Percentiles rank a stretch among this genome's conserved stretches.
Conservation (phyloP, 2,113 vertebrate species). For the Dicerorhinus sumatrensis region DNA sequence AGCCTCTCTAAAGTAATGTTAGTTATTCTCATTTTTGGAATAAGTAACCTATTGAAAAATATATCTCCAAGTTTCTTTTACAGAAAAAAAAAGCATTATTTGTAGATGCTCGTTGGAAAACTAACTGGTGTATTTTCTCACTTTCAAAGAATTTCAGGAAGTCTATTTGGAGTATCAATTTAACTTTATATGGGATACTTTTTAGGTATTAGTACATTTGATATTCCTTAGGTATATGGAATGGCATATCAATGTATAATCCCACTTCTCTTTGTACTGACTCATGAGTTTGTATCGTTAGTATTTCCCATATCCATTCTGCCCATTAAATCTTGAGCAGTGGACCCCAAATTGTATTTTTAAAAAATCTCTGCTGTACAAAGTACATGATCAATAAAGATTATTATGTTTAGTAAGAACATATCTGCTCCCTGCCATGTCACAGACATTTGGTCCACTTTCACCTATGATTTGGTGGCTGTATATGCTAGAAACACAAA, state of each 20-base stretch:
- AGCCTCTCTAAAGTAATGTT: background rate
- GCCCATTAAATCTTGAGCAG: background rate
- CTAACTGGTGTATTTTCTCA: background rate
- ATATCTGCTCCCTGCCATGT: background rate
- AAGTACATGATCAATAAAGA: background rate
- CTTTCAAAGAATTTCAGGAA: background rate
- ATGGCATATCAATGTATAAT: background rate
- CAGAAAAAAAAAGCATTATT: background rate
- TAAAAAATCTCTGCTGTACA: background rate
- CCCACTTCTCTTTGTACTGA: background rate
- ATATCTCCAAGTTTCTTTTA: background rate
- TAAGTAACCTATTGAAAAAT: constrained; percentile 29
- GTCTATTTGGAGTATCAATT: background rate
- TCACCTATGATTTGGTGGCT: background rate
- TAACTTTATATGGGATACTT: background rate
- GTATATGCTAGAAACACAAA: background rate
- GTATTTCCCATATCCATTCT: background rate
- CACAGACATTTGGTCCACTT: background rate
- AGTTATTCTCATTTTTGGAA: background rate
- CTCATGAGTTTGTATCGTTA: background rate
- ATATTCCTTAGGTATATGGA: background rate
- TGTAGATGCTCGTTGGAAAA: constrained; percentile 5
- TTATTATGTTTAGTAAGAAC: background rate
- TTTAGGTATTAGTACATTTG: background rate
- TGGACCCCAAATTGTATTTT: background rate